phyloP scores from a whole-genome alignment of 92 coral and sea anemone genomes.

The Diadumene lineata region DNA sequence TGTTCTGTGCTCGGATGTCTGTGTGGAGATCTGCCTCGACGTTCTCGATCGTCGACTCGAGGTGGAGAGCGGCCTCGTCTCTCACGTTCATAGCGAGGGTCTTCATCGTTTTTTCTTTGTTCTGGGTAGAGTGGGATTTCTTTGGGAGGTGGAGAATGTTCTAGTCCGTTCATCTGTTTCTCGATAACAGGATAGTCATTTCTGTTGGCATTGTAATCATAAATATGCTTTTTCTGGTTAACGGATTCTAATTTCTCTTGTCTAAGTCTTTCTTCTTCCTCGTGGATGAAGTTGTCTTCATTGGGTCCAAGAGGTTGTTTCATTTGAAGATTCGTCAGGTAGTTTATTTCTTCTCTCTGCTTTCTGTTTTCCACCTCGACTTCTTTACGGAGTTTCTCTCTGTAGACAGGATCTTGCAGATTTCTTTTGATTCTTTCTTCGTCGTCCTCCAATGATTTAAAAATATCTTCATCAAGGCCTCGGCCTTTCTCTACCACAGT shows the following conservation, averaged over 20 bases:
- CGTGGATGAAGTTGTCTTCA: conserved; percentile 38
- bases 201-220: conserved; percentile 21
- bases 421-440: conserved; percentile 29
- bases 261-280: conserved; percentile 27
- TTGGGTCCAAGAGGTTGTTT: conserved; percentile 57
- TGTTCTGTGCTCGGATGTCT: neutral
- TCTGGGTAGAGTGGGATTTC: conserved; percentile 6
- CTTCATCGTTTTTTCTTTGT: neutral
- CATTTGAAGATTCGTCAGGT: conserved; percentile 70
- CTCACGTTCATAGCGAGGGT: neutral
- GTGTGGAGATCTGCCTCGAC: conserved; percentile 21
- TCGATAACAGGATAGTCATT: neutral
- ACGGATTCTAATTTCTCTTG: conserved; percentile 21
- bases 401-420: conserved; percentile 64
- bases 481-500: conserved; percentile 19
- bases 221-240: conserved; percentile 16
- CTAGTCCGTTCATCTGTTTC: conserved; percentile 9
- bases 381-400: conserved; percentile 77
- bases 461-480: conserved; percentile 27
- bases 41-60: neutral
- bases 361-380: conserved; percentile 75
- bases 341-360: conserved; percentile 69
- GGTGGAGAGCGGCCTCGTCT: conserved; percentile 10
- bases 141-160: conserved; percentile 1
- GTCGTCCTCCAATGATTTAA: conserved; percentile 19